A percentile compares a stretch with the other conserved stretches of the same genome.
These are phyloP conservation scores for Poliocrania exsul DNA, from an alignment of 2,797 vertebrate genomes.

Conservation along the genomic window DNA sequence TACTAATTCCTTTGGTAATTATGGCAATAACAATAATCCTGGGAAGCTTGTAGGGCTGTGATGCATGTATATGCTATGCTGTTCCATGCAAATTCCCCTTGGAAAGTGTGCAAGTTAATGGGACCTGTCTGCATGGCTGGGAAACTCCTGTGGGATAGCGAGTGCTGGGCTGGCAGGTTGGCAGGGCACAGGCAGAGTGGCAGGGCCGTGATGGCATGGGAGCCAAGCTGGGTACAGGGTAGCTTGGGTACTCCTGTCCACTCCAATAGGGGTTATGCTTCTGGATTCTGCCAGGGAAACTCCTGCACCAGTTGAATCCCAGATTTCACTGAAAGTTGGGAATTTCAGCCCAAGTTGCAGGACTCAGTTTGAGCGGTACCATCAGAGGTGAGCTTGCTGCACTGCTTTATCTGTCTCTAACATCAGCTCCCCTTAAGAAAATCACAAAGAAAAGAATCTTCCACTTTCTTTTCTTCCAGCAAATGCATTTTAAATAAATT, in stretches of 20 bases:
- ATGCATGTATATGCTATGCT: background rate
- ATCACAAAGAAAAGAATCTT: background rate
- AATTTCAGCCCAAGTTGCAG: background rate
- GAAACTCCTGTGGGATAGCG: rapidly evolving
- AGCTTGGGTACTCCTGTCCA: background rate
- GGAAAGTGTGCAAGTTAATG: background rate
- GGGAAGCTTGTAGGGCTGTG: background rate
- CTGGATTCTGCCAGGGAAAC: background rate
- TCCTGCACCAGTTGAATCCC: background rate
- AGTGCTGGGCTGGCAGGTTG: background rate
- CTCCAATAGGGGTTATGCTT: background rate
- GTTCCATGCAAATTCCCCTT: background rate
- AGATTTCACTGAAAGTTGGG: background rate
- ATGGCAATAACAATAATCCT: background rate
- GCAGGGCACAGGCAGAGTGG: background rate
- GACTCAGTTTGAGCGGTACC: rapidly evolving
- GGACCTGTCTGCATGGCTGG: rapidly evolving
- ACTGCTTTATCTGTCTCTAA: background rate
- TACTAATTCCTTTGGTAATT: conserved; percentile 1
- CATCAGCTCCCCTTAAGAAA: background rate
- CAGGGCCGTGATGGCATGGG: background rate
- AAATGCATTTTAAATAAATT: conserved; percentile 24
- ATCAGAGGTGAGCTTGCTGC: background rate
- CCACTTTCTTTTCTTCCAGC: background rate
- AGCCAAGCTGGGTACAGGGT: background rate